Base-by-base conservation (phyloP, 1,140 invertebrate species). In the Apocrypta bakeri region DNA sequence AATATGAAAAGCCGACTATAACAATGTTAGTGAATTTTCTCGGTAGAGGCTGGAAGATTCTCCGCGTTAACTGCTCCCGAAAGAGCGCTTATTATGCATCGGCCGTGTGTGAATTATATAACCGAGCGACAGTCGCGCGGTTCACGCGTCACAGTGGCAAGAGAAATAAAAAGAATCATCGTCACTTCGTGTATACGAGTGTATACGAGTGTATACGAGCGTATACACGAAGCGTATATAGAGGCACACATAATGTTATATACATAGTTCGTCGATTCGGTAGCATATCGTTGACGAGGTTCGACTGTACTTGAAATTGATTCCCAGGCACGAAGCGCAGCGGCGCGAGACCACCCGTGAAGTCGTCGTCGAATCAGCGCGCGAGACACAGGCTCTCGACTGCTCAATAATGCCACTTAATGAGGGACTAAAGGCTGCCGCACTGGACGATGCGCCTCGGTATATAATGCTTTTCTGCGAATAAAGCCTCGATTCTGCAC, bases 291-390 rank as follows among this genome's bases (percentile, higher is more conserved):
- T 87, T 86, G 84, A 82, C 79, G 83, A 85, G 83, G 85, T 88
- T 24, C 2, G 27, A 86, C 86, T 86, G 82, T 76, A 86, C 84
- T 88, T 87, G 88, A 89, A 87, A 85, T 86, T 87, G 86, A 86
- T 84, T 81, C 73, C 68, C 48, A 81, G 40, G 37, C 48, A 21
- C 48, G 48, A 56, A 56, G 48, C 48, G 61, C n/a, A 61, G 68
- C 76, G 77, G 74, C 61, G 40, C 56, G 61, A 84, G 86, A 89
- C 88, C 88, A 89, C 88, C 88, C 86, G 84, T 31, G 29, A 1
- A 66, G 81, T 24, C 82, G n/a, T 33, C 74, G 73, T 81, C 84
- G 85, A 88, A 88, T 88, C 87, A 84, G 85, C 85, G 83, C 74
- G 66, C 78, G 71, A 83, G 83, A 76, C 48, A 17, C 48, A 4